Evolutionary conservation across 2,797 vertebrate genomes (phyloP).

Genomic region (Rhabdomys pumilio): DNA sequence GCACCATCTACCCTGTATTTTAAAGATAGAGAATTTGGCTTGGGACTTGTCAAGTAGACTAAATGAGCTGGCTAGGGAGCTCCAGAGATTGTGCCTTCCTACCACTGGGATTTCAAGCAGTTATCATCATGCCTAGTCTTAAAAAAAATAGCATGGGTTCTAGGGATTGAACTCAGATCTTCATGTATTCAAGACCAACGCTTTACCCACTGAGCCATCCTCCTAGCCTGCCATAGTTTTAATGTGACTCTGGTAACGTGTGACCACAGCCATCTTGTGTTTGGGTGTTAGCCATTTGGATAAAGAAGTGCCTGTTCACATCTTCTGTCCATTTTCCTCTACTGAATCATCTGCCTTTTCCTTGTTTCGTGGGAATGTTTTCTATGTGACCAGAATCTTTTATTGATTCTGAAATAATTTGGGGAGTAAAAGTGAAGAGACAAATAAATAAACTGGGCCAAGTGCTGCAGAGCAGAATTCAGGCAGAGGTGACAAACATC

Average conservation of each 20-base stretch:
- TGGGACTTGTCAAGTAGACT: background rate
- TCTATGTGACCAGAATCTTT: background rate
- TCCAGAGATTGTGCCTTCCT: background rate
- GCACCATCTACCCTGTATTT: background rate
- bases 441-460: background rate
- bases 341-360: background rate
- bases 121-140: background rate
- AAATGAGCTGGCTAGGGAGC: background rate
- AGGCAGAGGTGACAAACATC: background rate
- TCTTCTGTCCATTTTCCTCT: background rate
- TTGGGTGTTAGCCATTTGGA: background rate
- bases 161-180: background rate
- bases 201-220: background rate
- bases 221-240: background rate
- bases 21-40: background rate
- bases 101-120: background rate
- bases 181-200: background rate
- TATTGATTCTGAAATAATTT: conserved; percentile 9
- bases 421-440: background rate
- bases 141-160: background rate
- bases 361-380: background rate
- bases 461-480: background rate
- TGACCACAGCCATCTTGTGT: background rate
- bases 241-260: background rate
- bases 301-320: background rate